Percentiles rank a stretch among this genome's conserved stretches.
phyloP scores from a whole-genome alignment of 2,797 vertebrate genomes.

The Craterocephalus amniculus region DNA sequence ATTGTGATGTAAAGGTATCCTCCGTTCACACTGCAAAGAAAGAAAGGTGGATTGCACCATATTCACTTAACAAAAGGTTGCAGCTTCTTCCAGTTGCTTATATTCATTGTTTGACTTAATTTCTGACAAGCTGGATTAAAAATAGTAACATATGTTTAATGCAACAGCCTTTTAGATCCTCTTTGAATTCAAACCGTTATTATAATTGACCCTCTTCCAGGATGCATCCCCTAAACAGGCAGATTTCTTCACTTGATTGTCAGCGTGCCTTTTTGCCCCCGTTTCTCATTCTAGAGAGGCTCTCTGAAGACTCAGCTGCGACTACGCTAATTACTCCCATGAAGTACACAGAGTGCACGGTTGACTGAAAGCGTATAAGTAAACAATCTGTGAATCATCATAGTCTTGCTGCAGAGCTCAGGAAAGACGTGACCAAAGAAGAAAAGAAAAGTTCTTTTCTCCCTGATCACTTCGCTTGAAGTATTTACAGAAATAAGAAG shows the following conservation, averaged over 20 bases:
- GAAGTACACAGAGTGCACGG: constrained; percentile 48
- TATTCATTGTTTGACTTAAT: not conserved
- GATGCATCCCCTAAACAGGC: constrained; percentile 43
- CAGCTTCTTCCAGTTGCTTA: not conserved
- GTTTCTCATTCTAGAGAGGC: constrained; percentile 49
- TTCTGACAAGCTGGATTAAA: constrained; percentile 5
- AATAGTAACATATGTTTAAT: not conserved
- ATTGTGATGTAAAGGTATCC: constrained; percentile 97
- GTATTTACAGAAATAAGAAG: constrained; percentile 34
- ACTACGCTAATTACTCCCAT: constrained; percentile 65
- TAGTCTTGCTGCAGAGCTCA: constrained; percentile 31
- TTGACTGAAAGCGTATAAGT: constrained; percentile 55
- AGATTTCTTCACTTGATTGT: constrained; percentile 45
- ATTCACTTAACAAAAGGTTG: not conserved
- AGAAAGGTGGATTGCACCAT: not conserved
- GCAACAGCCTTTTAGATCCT: constrained; percentile 1
- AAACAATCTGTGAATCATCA: constrained; percentile 67
- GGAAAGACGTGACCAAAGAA: constrained; percentile 21
- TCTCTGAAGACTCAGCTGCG: constrained; percentile 63
- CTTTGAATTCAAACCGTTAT: constrained; percentile 15
- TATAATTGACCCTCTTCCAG: not conserved
- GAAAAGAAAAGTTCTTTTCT: constrained; percentile 34
- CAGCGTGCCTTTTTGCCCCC: constrained; percentile 31
- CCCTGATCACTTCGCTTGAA: constrained; percentile 48
- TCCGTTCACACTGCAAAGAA: constrained; percentile 84